Conservation (phyloP, 2,888 invertebrate genomes). For the Malacosoma neustria region DNA sequence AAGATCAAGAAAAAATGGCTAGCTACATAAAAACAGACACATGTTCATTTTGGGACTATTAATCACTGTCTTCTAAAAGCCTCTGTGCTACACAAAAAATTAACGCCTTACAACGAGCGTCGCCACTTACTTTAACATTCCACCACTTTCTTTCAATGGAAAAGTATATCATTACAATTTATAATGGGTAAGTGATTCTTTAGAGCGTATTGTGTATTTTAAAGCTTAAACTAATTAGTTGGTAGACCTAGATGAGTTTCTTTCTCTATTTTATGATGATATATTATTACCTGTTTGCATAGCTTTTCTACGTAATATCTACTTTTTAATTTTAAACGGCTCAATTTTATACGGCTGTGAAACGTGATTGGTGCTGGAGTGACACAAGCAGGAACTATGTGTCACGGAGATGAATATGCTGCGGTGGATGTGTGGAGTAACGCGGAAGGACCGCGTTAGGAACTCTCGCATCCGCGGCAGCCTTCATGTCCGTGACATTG, state of each 20-base stretch:
- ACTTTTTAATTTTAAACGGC: no score
- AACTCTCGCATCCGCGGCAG: no score
- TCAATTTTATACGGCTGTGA: no score
- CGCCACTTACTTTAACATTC: background rate
- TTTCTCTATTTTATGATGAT: no score
- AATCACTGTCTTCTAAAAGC: slow-evolving; percentile 62
- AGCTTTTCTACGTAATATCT: no score
- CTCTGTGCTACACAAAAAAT: slow-evolving; percentile 54
- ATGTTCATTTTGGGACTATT: slow-evolving; percentile 48
- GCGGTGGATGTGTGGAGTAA: no score
- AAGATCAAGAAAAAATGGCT: slow-evolving; percentile 12
- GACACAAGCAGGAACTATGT: no score
- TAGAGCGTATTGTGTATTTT: background rate
- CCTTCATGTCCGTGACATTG: no score
- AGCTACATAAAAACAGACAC: slow-evolving; percentile 29
- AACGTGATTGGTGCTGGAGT: no score
- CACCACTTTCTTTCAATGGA: background rate
- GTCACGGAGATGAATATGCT: no score
- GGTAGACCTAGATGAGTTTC: background rate
- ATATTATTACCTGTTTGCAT: no score
- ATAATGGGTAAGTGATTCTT: background rate
- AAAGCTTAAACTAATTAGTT: background rate
- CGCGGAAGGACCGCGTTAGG: no score
- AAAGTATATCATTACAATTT: background rate
- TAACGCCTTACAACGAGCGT: background rate